Evolutionary conservation across 1,140 invertebrate genomes (phyloP), one percentile per base, ranked within the genome.

Genomic region (Ceratina australensis): DNA sequence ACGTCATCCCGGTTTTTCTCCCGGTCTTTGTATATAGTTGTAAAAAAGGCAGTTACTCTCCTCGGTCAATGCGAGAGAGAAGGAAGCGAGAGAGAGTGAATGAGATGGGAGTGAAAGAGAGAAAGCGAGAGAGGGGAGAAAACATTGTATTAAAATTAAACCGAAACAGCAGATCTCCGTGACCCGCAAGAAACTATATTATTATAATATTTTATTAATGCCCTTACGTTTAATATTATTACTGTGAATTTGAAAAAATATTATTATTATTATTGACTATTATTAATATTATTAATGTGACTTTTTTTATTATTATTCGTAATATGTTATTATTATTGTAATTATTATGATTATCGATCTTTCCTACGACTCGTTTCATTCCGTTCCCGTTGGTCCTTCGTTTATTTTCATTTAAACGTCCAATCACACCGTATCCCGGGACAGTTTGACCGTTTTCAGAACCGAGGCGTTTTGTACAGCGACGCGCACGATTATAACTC

Each of bases 181-280:
- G 63, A 60, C 63, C 42, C 60, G n/a, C 26, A 7, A 56, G 8
- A 16, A 60, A 50, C 42, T 22, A 33, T 68, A 54, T 60, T 24
- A 61, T 61, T 61, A 76, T 67, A 59, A 28, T 68, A n/a, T 52
- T 60, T 66, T 52, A 72, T 60, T 28, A 42, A 52, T 49, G 52
- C 22, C 54, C 76, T 72, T 78, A 72, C 49, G 65, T 78, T 77
- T 81, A 73, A 52, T 71, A 69, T 78, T 75, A 72, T 68, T 33
- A 16, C 54, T 50, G 56, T 66, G 52, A 67, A 64, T 7, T 16
- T 67, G 28, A 67, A 59, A 28, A 3, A 67, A 59, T 67, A 73
- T 72, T 75, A 52, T 65, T 57, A 47, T 61, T 77, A 71, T 61
- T 75, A 79, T 42, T 57, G 33, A 72, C 47, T 64, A 54, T 54